These are phyloP conservation scores for Formica exsecta DNA, from an alignment of 1,140 invertebrate species.

Conservation along the genomic window DNA sequence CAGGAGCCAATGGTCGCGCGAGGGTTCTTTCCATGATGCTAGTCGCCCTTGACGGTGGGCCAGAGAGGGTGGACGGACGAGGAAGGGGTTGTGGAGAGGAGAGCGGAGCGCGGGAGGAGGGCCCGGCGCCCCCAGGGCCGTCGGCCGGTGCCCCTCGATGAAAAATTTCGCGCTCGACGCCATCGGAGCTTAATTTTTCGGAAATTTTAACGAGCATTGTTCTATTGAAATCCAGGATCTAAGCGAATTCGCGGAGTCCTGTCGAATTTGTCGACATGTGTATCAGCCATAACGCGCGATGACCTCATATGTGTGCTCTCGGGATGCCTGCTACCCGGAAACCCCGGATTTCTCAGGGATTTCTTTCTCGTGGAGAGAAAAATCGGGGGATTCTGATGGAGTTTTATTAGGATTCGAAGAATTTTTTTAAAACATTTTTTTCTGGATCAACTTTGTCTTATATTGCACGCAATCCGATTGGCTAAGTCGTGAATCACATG, in stretches of 20 bases:
- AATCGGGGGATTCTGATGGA: no score
- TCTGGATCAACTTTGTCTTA: no score
- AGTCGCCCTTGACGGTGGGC: constrained; percentile 73
- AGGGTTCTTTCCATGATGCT: constrained; percentile 71
- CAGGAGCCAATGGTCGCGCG: constrained; percentile 69
- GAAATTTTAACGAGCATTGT: constrained; percentile 42
- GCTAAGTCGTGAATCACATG: no score
- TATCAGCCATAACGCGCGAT: neutral
- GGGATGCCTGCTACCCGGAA: no score
- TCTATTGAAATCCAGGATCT: neutral
- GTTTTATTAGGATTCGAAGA: no score
- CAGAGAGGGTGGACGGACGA: no score
- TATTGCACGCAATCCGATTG: no score
- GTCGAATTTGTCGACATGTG: constrained; percentile 10
- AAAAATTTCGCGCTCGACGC: constrained; percentile 50
- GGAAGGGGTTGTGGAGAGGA: constrained; percentile 19
- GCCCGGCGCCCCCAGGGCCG: constrained; percentile 81
- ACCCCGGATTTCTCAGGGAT: no score
- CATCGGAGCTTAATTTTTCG: constrained; percentile 37
- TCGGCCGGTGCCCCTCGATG: constrained; percentile 62
- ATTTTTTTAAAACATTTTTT: no score
- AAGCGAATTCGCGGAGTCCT: neutral
- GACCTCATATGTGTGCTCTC: neutral
- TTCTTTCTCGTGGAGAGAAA: no score
- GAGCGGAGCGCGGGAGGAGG: constrained; percentile 36